These are phyloP conservation scores for Eilema depressum DNA, from an alignment of 2,888 invertebrate genomes.

Conservation along the genomic window DNA sequence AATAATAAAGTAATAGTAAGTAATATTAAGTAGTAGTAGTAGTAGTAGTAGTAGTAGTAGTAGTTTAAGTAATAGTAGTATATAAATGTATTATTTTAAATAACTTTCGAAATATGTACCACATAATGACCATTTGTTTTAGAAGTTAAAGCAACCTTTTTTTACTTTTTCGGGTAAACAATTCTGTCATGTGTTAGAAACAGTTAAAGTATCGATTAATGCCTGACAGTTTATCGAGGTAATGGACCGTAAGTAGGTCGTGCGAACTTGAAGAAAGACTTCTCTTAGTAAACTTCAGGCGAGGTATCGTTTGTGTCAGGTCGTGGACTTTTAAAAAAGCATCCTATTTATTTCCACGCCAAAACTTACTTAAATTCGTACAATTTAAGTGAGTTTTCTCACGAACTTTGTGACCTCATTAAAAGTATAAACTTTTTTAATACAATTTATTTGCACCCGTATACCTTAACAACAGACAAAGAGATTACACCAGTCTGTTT, in stretches of 20 bases:
- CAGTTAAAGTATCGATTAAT: background rate
- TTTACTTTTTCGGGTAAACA: background rate
- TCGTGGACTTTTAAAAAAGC: constrained; percentile 1
- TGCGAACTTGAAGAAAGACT: background rate
- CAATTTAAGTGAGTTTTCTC: background rate
- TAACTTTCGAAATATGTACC: too few species aligned
- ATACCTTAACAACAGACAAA: background rate
- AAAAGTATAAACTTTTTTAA: background rate
- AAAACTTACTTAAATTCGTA: background rate
- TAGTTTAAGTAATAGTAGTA: too few species aligned
- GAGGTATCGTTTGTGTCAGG: background rate
- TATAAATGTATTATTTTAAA: too few species aligned
- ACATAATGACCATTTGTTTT: too few species aligned
- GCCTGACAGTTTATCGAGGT: background rate
- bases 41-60: too few species aligned
- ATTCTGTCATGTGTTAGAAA: background rate
- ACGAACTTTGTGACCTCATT: background rate
- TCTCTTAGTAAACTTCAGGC: background rate
- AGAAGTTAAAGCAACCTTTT: too few species aligned
- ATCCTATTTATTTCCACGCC: background rate
- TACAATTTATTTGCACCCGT: background rate
- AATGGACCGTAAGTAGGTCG: background rate
- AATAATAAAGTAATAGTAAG: too few species aligned
- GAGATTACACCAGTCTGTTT: background rate
- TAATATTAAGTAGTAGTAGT: too few species aligned